Percentiles rank a stretch among this genome's conserved stretches.
phyloP scores from a whole-genome alignment of 2,888 invertebrate species.

The Microplitis manilae region DNA sequence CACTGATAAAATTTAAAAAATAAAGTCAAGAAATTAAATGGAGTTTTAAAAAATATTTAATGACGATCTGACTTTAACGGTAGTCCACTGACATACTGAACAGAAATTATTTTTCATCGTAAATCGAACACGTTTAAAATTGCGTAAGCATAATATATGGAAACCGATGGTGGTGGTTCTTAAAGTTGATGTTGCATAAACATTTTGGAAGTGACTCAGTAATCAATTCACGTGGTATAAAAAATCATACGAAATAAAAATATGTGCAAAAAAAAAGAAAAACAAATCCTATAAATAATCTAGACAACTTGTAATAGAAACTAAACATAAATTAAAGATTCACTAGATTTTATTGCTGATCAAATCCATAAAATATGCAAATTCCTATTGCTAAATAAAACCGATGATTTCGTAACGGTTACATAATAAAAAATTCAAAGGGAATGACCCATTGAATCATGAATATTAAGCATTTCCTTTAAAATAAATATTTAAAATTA shows the following conservation, averaged over 20 bases:
- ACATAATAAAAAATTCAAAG: background rate
- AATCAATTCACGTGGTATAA: slow-evolving; percentile 4
- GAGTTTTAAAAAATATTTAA: background rate
- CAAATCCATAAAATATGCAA: background rate
- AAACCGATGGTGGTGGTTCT: slow-evolving; percentile 26
- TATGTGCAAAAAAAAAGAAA: slow-evolving; percentile 2
- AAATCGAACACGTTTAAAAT: slow-evolving; percentile 20
- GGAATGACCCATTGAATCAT: background rate
- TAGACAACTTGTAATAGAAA: too few species aligned
- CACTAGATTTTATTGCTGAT: background rate
- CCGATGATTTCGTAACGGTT: background rate
- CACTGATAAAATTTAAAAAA: background rate
- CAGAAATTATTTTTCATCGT: slow-evolving; percentile 14
- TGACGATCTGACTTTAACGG: slow-evolving; percentile 8
- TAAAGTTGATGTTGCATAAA: slow-evolving; percentile 37
- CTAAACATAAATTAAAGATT: background rate
- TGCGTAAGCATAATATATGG: slow-evolving; percentile 43
- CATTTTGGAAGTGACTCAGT: slow-evolving; percentile 33
- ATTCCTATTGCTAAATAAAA: background rate
- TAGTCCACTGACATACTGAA: slow-evolving; percentile 36
- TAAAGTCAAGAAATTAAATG: background rate
- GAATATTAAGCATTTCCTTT: background rate
- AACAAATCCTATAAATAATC: too few species aligned
- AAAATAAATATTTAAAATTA: background rate
- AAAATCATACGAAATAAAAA: slow-evolving; percentile 1